Conservation (phyloP, 2,888 invertebrate genomes). For the Agapetus fuscipes region DNA sequence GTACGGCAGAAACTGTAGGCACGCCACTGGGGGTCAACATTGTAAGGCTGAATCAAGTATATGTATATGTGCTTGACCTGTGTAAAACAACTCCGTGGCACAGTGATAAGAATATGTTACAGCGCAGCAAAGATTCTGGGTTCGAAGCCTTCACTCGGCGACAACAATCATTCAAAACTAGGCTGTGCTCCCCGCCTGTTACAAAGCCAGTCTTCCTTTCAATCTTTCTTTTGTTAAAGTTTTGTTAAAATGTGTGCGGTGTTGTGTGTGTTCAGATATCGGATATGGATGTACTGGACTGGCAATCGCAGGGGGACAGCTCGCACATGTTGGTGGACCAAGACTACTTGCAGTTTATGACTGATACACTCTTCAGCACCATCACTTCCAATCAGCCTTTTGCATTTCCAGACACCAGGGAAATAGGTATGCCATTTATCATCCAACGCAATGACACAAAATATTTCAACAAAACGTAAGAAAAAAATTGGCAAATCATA, state of each 20-base stretch:
- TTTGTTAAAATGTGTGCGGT: no score
- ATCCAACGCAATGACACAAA: no score
- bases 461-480: no score
- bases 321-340: slow-evolving; percentile 74
- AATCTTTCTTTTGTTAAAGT: no score
- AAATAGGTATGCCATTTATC: slow-evolving; percentile 86
- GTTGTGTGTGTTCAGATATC: slow-evolving; percentile 50
- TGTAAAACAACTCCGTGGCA: no score
- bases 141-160: background rate
- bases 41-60: no score
- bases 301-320: slow-evolving; percentile 55
- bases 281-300: slow-evolving; percentile 65
- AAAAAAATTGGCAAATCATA: no score
- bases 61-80: no score
- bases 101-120: slow-evolving; percentile 3
- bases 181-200: no score
- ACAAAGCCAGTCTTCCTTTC: no score
- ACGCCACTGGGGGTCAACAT: no score
- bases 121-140: background rate
- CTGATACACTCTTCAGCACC: slow-evolving; percentile 83
- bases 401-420: slow-evolving; percentile 93
- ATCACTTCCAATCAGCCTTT: slow-evolving; percentile 79
- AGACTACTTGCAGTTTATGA: slow-evolving; percentile 80
- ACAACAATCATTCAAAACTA: background rate
- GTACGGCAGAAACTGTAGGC: no score